phyloP scores from a whole-genome alignment of 2,797 vertebrate genomes.

The Lacerta viridis region DNA sequence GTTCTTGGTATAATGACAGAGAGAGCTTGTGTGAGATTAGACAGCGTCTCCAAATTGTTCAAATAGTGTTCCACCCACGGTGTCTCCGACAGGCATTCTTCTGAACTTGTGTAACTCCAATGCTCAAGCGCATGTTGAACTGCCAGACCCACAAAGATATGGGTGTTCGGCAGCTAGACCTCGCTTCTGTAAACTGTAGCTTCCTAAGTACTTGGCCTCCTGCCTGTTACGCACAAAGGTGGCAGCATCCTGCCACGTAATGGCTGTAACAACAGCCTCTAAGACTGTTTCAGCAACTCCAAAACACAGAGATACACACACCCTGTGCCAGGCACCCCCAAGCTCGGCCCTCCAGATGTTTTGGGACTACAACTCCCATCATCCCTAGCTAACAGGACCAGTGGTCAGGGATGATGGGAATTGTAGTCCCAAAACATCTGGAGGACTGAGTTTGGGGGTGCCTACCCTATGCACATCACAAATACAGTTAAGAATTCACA shows the following conservation, averaged over 20 bases:
- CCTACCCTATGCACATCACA: neutral
- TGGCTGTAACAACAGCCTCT: neutral
- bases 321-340: too few relatives aligned
- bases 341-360: too few relatives aligned
- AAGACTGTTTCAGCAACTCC: neutral
- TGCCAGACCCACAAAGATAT: neutral
- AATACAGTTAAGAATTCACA: neutral
- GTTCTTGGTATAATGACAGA: constrained; percentile 12
- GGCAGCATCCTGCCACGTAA: neutral
- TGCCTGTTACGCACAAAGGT: neutral
- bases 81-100: constrained; percentile 17
- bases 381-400: too few relatives aligned
- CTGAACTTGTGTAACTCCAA: constrained; percentile 7
- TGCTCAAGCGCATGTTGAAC: neutral
- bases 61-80: constrained; percentile 36
- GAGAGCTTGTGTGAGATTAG: constrained; percentile 7
- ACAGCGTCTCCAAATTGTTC: constrained; percentile 11
- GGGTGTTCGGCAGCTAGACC: neutral
- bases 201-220: neutral
- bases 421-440: too few relatives aligned
- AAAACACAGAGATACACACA: neutral
- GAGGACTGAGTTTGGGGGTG: too few relatives aligned
- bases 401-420: too few relatives aligned
- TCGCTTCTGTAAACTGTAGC: neutral
- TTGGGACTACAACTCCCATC: too few relatives aligned